phyloP scores from a whole-genome alignment of 2,113 vertebrate species.

The Chaetops frenatus region DNA sequence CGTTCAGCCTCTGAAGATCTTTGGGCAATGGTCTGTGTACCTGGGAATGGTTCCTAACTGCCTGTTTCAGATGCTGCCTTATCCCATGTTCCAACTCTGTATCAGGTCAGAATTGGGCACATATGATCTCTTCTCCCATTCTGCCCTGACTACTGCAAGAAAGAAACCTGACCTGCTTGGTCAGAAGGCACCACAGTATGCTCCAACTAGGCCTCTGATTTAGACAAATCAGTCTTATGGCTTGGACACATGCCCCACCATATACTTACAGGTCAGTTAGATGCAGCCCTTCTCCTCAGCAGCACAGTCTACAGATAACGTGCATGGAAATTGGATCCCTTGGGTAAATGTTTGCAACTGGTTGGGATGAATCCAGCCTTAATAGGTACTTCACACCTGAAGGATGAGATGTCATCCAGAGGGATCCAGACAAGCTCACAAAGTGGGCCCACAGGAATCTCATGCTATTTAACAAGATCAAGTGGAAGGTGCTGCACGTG shows the following conservation, averaged over 20 bases:
- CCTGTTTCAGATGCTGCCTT: not conserved
- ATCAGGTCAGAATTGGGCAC: not conserved
- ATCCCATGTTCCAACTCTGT: not conserved
- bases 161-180: not conserved
- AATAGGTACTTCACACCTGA: not conserved
- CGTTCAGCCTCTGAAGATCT: not conserved
- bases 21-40: not conserved
- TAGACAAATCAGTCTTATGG: not conserved
- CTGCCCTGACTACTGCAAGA: not conserved
- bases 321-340: not conserved
- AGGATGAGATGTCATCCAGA: not conserved
- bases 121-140: not conserved
- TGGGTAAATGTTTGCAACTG: not conserved
- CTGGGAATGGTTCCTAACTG: not conserved
- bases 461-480: not conserved
- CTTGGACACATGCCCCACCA: not conserved
- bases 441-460: not conserved
- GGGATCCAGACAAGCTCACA: not conserved
- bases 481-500: fast-evolving
- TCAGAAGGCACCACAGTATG: not conserved
- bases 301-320: not conserved
- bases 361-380: not conserved
- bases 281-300: not conserved
- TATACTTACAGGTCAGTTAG: not conserved
- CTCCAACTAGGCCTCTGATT: not conserved